Evolutionary conservation across 2,888 invertebrate genomes (phyloP), one percentile per base, ranked within the genome.

Genomic region (Meiosimyza platycephala): DNA sequence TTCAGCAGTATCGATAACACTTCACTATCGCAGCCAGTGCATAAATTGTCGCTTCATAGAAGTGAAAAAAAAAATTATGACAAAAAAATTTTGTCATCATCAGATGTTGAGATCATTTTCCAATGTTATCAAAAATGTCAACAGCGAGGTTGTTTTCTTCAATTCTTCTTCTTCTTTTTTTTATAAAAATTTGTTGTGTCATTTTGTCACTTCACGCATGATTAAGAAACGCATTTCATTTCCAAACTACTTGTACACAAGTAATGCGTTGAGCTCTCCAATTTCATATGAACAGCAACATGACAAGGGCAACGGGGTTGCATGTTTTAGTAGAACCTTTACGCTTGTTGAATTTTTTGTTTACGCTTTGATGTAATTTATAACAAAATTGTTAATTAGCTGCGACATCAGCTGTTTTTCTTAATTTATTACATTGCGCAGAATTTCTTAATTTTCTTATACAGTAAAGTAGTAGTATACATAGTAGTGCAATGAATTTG

Each of bases 381-480:
- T 83, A 84, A 84, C 85, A 82, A 83, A 84, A 82, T 83, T 83
- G 85, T 85, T 86, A 85, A 85, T 85, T 85, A 86, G 85, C 85
- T 82, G 83, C 81, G 80, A 85, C 85, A 85, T 85, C 86, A 85
- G 85, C 85, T 83, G 85, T 81, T 82, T 72, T 63, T 63, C 69
- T 69, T 82, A 80, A 84, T 84, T 83, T 82, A 83, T 80, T 77
- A 57, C 54, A 73, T 75, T 71, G 63, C 33, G 63, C 47, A 76
- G 59, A 57, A 40, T 50, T 16, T 12, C 64, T 51, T 15, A 60
- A 40, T 6, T 40, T 9, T 1, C 6, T 9, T 40, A n/a, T n/a
- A 9, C 40, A 6, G 9, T 40, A 9, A 40, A 40, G 9, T 40
- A n/a, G 40, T 7, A 40, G 40, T 40, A 9, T 40, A 9, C 40